Evolutionary conservation across 1,140 invertebrate species (phyloP).

Genomic region (Scaptomyza montana): DNA sequence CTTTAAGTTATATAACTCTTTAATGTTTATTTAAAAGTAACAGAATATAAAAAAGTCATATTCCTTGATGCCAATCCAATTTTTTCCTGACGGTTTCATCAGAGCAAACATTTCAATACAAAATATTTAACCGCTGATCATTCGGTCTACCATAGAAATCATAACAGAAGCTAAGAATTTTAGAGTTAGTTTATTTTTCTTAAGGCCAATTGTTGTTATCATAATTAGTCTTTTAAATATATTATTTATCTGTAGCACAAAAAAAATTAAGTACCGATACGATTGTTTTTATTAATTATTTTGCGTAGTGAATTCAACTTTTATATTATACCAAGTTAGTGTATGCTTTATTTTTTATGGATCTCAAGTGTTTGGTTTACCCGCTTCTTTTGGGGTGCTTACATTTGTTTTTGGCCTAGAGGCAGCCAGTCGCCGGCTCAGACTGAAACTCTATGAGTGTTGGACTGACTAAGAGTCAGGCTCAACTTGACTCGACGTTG

Average conservation of each 20-base stretch:
- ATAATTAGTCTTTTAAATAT: too few species aligned
- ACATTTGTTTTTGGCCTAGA: constrained; percentile 39
- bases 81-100: too few species aligned
- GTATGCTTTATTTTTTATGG: constrained; percentile 14
- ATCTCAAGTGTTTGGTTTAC: constrained; percentile 9
- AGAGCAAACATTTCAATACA: too few species aligned
- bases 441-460: not conserved
- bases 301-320: too few species aligned
- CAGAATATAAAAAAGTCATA: not conserved
- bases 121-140: not conserved
- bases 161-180: too few species aligned
- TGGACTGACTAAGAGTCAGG: not conserved
- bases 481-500: constrained; percentile 34
- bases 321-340: constrained; percentile 8
- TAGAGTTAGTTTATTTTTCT: too few species aligned
- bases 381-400: constrained; percentile 41
- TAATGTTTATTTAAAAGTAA: too few species aligned
- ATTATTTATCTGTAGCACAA: too few species aligned
- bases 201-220: too few species aligned
- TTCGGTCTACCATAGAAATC: not conserved
- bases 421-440: constrained; percentile 4
- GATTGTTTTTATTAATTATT: too few species aligned
- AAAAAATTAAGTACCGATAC: too few species aligned
- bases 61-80: too few species aligned
- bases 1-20: not conserved